A percentile compares a stretch with the other conserved stretches of the same genome.
Conservation (phyloP, 2,797 vertebrate genomes). For the Amblyraja radiata region DNA sequence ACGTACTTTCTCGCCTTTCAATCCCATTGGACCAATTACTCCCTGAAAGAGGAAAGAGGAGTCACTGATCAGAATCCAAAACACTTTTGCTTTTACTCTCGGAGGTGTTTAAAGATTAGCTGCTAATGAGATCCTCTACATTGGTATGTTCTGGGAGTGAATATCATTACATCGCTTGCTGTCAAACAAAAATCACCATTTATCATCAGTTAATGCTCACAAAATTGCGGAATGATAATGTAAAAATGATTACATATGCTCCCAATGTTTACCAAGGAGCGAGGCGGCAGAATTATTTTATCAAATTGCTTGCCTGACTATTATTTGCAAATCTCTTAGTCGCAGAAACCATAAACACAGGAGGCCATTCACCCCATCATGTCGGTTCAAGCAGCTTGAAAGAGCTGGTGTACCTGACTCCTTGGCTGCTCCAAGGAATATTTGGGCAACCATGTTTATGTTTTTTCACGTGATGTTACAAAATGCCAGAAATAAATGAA, state of each 20-base stretch:
- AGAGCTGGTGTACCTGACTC: not conserved
- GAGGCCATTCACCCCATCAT: not conserved
- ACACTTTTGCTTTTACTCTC: not conserved
- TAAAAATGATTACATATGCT: not conserved
- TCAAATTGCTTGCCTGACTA: not conserved
- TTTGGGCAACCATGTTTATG: not conserved
- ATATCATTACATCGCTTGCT: not conserved
- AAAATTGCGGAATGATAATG: not conserved
- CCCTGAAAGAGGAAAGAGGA: constrained; percentile 56
- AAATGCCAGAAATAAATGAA: not conserved
- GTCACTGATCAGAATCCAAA: not conserved
- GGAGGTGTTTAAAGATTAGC: not conserved
- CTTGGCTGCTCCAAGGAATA: not conserved
- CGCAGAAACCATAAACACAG: not conserved
- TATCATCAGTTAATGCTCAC: constrained; percentile 46
- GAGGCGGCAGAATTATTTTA: not conserved
- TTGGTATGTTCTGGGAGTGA: not conserved
- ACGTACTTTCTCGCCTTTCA: constrained; percentile 70
- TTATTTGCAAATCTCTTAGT: constrained; percentile 6
- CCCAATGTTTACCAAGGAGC: not conserved
- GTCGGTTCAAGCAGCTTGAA: not conserved
- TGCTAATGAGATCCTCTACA: too few species aligned
- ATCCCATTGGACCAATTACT: constrained; percentile 63
- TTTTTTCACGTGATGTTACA: not conserved
- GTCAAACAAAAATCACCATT: not conserved